Base-by-base conservation (phyloP, 2,797 vertebrate genomes). In the Myripristis jacobus region DNA sequence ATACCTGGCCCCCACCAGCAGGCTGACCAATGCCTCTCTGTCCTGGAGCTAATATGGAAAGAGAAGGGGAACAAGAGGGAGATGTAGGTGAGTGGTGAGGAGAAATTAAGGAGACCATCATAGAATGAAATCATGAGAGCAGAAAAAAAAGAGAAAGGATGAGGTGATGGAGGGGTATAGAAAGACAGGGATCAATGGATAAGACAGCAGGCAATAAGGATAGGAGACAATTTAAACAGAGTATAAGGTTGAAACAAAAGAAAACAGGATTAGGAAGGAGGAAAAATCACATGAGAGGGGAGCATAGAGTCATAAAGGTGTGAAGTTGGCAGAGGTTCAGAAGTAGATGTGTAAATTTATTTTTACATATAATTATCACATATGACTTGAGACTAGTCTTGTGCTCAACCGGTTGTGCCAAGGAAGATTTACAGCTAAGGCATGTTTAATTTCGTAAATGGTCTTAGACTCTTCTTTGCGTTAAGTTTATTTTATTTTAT, bases 1-100 rank as follows among this genome's bases (percentile, higher is more conserved):
- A 0, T 98, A 98, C 84, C 95, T 96, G 51, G 98, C 96, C 72
- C 97, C 97, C 70, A 99, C 96, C 77, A 99, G 93, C 84, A 99
- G 87, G 27, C 93, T 96, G 79, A 99, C 93, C 25, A 96, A 88
- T 0, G 96, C 97, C 83, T 99, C 98, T 87, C 97, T 92, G 88
- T 99, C 98, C 93, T 99, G 97, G 82, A 98, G 92, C 98, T 99
- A 91, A 55, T 18, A 8, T 51, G 19, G 13, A 27, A 22, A 41
- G 4, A 15, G 18, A 66, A 48, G 31, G 5, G 51, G 2, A 31
- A 16, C 6, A 29, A 43, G 4, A 54, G 7, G n/a, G 18, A 34
- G 70, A 29, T 48, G 16, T 21, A 21, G 31, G 7, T n/a, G 16
- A 18, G n/a, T 16, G 24, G 27, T 11, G 19, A 36, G 2, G 36